Evolutionary conservation across 2,797 vertebrate genomes (phyloP).

Genomic region (Pseudochirops corinnae): DNA sequence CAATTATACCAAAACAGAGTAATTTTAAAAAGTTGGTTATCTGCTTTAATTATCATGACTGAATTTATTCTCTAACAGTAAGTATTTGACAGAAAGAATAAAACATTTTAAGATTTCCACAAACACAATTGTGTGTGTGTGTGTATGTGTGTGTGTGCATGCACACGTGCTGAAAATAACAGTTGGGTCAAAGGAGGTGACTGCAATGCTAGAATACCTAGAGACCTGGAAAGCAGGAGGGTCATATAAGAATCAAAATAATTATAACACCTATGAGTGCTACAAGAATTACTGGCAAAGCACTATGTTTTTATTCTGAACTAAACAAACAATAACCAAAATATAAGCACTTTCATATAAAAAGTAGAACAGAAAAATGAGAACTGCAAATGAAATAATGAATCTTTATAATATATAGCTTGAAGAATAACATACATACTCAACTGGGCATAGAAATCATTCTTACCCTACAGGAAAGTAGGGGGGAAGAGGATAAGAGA

Average conservation of each 20-base stretch:
- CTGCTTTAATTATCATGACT: background rate
- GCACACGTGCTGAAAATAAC: background rate
- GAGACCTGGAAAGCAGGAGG: background rate
- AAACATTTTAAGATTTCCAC: background rate
- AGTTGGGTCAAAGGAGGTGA: background rate
- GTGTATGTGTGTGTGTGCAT: no score
- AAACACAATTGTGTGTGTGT: background rate
- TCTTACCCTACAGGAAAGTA: no score
- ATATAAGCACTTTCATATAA: background rate
- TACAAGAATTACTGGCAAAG: background rate
- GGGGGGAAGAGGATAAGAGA: no score
- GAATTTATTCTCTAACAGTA: background rate
- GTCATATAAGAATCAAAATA: background rate
- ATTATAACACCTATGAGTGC: background rate
- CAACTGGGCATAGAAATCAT: no score
- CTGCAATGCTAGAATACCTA: background rate
- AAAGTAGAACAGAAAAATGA: background rate
- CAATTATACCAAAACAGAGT: background rate
- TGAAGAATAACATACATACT: no score
- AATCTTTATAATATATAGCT: background rate
- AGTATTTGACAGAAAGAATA: background rate
- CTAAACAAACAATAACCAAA: background rate
- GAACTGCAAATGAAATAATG: background rate
- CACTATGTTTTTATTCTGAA: background rate
- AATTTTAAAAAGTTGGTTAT: background rate